Conservation (phyloP, 2,113 vertebrate species). For the Patagioenas fasciata region DNA sequence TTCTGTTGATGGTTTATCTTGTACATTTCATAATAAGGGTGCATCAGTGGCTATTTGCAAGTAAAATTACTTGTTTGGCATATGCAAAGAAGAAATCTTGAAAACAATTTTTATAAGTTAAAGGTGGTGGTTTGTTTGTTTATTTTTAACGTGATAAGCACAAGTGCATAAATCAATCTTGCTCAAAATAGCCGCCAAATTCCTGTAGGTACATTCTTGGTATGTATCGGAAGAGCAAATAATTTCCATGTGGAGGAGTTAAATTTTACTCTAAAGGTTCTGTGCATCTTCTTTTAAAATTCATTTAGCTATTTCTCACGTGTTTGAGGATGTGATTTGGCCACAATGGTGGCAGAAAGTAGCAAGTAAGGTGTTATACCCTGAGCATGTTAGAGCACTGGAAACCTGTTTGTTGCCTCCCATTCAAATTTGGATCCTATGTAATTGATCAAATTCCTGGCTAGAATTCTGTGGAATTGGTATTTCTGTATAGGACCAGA, state of each 20-base stretch:
- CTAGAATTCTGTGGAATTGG: slow-evolving; percentile 1
- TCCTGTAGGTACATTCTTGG: not conserved
- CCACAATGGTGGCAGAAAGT: not conserved
- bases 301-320: not conserved
- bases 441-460: slow-evolving; percentile 40
- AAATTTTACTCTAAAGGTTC: not conserved
- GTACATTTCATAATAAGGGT: not conserved
- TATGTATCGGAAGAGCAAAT: not conserved
- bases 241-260: not conserved
- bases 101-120: not conserved
- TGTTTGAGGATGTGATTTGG: not conserved
- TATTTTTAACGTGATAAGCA: not conserved
- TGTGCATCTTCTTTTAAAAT: not conserved
- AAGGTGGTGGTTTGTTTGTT: not conserved
- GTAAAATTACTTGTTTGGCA: not conserved
- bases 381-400: not conserved
- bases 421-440: not conserved
- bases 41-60: not conserved
- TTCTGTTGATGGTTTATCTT: not conserved
- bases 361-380: not conserved
- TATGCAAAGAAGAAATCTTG: not conserved
- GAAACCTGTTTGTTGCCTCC: slow-evolving; percentile 5
- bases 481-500: slow-evolving; percentile 48
- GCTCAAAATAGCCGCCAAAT: not conserved
- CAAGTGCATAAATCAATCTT: not conserved